Conservation (phyloP, 2,888 invertebrate genomes). For the Epinotia brunnichana region DNA sequence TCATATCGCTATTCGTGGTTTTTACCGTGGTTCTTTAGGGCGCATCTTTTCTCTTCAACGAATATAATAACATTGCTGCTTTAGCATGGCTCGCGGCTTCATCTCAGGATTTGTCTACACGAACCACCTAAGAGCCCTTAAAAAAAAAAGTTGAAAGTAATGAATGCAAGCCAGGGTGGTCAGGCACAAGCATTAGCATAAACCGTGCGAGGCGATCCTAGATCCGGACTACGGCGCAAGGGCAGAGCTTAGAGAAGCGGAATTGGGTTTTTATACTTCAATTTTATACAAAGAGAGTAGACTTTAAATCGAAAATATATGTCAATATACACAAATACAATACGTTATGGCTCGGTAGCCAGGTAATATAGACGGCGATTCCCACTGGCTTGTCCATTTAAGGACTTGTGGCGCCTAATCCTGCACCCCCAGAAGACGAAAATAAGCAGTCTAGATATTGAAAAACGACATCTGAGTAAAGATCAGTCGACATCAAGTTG, state of each 20-base stretch:
- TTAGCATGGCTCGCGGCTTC: slow-evolving; percentile 2
- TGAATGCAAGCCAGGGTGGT: slow-evolving; percentile 66
- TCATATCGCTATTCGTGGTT: neutral
- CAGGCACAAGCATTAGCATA: slow-evolving; percentile 72
- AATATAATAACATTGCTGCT: neutral
- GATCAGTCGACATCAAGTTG: neutral
- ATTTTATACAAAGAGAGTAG: neutral
- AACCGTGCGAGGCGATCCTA: slow-evolving; percentile 58
- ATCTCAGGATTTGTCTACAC: neutral
- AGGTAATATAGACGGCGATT: neutral
- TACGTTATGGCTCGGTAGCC: neutral
- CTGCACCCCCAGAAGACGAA: neutral
- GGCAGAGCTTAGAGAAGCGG: neutral
- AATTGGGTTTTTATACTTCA: neutral
- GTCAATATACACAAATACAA: neutral
- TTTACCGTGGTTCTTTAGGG: neutral
- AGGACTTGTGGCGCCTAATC: neutral
- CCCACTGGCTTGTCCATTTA: neutral
- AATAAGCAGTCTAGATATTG: neutral
- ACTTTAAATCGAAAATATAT: neutral
- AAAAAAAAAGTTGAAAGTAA: slow-evolving; percentile 48
- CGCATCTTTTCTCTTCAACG: neutral
- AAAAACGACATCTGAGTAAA: neutral
- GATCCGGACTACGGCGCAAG: slow-evolving; percentile 11
- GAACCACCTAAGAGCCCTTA: slow-evolving; percentile 12